phyloP scores from a whole-genome alignment of 1,140 invertebrate species.

The Trichogramma pretiosum region DNA sequence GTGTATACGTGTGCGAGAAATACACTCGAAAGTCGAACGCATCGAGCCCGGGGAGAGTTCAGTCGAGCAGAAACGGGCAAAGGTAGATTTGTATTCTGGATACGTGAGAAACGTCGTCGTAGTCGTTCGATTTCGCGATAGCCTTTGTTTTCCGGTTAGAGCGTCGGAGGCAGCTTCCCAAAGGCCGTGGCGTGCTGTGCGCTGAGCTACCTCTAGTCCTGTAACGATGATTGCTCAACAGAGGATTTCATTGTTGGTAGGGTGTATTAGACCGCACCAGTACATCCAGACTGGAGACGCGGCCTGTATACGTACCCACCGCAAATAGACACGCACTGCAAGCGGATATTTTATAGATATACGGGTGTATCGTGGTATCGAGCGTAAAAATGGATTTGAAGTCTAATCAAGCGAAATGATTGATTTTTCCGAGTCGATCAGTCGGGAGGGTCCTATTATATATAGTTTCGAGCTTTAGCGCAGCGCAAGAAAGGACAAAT shows the following conservation, averaged over 20 bases:
- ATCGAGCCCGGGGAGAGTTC: too few species aligned
- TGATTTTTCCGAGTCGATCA: too few species aligned
- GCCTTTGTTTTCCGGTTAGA: conserved; percentile 8
- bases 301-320: neutral
- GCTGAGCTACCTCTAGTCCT: too few species aligned
- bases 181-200: too few species aligned
- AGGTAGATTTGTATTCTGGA: conserved; percentile 10
- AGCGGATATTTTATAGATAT: too few species aligned
- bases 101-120: conserved; percentile 5
- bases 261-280: neutral
- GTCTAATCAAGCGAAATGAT: too few species aligned
- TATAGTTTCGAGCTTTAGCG: too few species aligned
- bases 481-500: too few species aligned
- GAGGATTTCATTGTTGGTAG: neutral
- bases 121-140: conserved; percentile 7
- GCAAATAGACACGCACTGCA: neutral
- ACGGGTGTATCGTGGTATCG: too few species aligned
- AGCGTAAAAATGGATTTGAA: too few species aligned
- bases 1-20: neutral
- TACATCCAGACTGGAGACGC: neutral
- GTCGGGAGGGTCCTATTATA: too few species aligned
- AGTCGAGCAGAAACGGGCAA: conserved; percentile 1
- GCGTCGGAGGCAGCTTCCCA: too few species aligned
- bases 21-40: neutral
- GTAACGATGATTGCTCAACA: conserved; percentile 5